These are phyloP conservation scores for Mylabris phalerata DNA, from an alignment of 1,140 invertebrate species.

Conservation along the genomic window DNA sequence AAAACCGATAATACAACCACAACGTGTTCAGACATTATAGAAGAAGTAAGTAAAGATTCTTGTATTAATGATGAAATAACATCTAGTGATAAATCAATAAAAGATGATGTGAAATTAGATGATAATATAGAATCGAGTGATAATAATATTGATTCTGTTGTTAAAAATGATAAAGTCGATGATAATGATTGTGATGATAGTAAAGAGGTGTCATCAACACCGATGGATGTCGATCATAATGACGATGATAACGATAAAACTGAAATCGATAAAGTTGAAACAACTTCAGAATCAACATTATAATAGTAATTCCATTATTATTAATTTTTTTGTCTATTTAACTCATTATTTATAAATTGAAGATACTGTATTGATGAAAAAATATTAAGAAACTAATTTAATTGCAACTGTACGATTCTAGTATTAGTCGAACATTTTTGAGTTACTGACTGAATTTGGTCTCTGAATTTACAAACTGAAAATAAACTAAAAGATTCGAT, in stretches of 20 bases:
- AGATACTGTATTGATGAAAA: no score
- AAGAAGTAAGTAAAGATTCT: background rate
- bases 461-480: no score
- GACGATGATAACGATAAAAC: slow-evolving; percentile 3
- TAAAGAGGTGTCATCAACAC: slow-evolving; percentile 1
- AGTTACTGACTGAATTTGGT: no score
- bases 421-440: no score
- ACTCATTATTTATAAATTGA: no score
- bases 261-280: slow-evolving; percentile 12
- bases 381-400: no score
- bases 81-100: no score
- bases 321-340: no score
- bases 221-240: slow-evolving; percentile 20
- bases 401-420: no score
- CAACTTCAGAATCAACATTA: slow-evolving; percentile 13
- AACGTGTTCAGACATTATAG: background rate
- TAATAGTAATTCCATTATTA: background rate
- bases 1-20: background rate
- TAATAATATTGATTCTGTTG: background rate
- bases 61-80: no score
- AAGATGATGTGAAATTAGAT: background rate
- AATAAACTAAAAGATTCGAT: no score
- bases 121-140: slow-evolving; percentile 1
- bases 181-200: background rate
- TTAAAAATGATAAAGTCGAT: background rate